A percentile compares a stretch with the other conserved stretches of the same genome.
These are phyloP conservation scores for Patella vulgata DNA, from an alignment of 1,140 invertebrate species.

Conservation along the genomic window DNA sequence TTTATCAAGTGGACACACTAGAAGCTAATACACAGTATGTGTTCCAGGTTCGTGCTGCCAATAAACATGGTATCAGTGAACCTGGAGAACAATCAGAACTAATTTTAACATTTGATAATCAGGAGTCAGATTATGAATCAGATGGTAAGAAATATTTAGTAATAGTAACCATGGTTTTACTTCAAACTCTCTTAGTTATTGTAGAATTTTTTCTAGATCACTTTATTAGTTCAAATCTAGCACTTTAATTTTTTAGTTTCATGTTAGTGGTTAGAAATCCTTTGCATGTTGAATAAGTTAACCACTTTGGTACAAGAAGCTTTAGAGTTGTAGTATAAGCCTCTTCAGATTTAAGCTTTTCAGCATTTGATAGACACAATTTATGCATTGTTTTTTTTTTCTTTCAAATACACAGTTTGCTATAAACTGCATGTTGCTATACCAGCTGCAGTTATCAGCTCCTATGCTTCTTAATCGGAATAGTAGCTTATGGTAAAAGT, in stretches of 20 bases:
- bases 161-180: neutral
- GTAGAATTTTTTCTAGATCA: neutral
- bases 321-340: no score
- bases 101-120: conserved; percentile 44
- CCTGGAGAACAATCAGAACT: conserved; percentile 71
- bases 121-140: conserved; percentile 47
- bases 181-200: conserved; percentile 2
- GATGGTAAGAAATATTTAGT: conserved; percentile 43
- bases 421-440: no score
- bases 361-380: no score
- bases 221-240: neutral
- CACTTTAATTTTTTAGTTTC: neutral
- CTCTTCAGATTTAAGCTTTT: no score
- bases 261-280: no score
- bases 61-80: conserved; percentile 94
- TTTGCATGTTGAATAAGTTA: no score
- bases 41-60: conserved; percentile 97
- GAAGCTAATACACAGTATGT: conserved; percentile 84
- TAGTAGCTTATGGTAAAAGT: no score
- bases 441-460: no score
- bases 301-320: no score
- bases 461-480: no score
- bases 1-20: conserved; percentile 71
- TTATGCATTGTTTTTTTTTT: no score
- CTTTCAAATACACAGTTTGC: no score